Conservation (phyloP, 2,888 invertebrate genomes). For the Maniola hyperantus region DNA sequence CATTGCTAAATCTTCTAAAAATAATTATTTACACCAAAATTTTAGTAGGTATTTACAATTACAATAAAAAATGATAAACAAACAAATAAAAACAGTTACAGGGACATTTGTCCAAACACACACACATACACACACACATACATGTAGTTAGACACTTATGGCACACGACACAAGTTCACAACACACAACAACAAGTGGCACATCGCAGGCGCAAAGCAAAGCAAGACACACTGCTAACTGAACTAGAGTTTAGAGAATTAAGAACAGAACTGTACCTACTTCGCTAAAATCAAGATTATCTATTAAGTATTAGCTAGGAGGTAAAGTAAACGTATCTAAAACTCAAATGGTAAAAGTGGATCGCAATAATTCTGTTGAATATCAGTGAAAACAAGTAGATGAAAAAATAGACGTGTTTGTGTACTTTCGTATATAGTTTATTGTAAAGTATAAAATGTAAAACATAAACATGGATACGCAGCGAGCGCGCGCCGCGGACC, state of each 20-base stretch:
- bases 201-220: conserved; percentile 10
- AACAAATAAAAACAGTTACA: neutral
- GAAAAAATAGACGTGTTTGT: conserved; percentile 29
- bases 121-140: neutral
- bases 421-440: conserved; percentile 35
- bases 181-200: neutral
- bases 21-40: neutral
- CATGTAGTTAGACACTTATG: conserved; percentile 2
- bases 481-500: conserved; percentile 5
- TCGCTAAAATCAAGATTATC: neutral
- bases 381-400: neutral
- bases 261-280: neutral
- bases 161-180: neutral
- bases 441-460: conserved; percentile 36
- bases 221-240: neutral
- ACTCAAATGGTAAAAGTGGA: neutral
- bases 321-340: neutral
- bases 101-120: neutral
- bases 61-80: neutral
- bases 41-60: neutral
- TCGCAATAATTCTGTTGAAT: neutral
- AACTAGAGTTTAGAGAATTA: neutral
- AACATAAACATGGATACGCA: conserved; percentile 31
- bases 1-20: neutral
- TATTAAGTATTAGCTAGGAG: neutral